Conservation (phyloP, 2,797 vertebrate species). For the Pristis pectinata region DNA sequence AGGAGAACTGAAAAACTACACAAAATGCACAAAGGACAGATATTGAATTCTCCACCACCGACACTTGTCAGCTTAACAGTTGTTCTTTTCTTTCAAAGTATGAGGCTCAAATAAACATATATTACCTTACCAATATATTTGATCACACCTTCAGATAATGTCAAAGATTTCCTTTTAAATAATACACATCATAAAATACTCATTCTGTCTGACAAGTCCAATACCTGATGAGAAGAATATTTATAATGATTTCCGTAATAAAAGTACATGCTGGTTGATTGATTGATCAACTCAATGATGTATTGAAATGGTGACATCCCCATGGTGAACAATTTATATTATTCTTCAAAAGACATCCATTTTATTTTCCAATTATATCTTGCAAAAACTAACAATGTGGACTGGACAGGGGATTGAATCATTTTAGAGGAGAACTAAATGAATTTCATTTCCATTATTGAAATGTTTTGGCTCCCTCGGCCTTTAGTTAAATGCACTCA, state of each 20-base stretch:
- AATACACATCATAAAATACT: neutral
- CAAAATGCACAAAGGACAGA: neutral
- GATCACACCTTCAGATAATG: neutral
- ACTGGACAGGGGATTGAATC: neutral
- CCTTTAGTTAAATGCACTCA: neutral
- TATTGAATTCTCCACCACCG: neutral
- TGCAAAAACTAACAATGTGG: neutral
- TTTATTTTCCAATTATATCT: neutral
- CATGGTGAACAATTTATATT: neutral
- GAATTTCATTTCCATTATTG: neutral
- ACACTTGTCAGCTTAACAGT: neutral
- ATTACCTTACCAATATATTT: neutral
- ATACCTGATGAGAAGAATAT: neutral
- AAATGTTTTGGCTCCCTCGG: neutral
- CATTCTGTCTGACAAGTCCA: neutral
- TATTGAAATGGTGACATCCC: neutral
- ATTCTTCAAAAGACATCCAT: constrained; percentile 4
- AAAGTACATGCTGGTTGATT: neutral
- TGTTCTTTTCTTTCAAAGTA: neutral
- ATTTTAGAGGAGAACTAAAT: neutral
- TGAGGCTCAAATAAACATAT: neutral
- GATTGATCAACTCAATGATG: neutral
- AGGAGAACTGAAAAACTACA: neutral
- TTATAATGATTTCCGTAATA: neutral
- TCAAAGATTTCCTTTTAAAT: neutral